These are phyloP conservation scores for Forbesichthys agassizii DNA, from an alignment of 2,113 vertebrate species.

Conservation along the genomic window DNA sequence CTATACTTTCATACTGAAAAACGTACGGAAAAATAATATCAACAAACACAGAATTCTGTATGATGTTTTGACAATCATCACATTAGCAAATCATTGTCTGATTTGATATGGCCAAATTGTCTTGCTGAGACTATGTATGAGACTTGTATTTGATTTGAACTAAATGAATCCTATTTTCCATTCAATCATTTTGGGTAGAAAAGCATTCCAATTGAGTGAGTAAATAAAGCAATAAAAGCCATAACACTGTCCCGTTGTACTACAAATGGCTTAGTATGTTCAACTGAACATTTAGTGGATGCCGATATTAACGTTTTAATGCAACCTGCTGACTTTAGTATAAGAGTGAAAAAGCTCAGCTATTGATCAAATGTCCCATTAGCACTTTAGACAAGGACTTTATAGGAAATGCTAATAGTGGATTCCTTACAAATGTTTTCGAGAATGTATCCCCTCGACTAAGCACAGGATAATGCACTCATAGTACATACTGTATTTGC, in stretches of 20 bases:
- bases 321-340: slow-evolving; percentile 26
- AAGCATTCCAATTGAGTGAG: not conserved
- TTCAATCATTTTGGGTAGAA: not conserved
- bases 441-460: slow-evolving; percentile 47
- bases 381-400: slow-evolving; percentile 49
- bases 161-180: slow-evolving; percentile 3
- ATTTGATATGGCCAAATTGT: slow-evolving; percentile 17
- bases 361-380: slow-evolving; percentile 71
- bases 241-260: slow-evolving; percentile 6
- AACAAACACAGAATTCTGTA: not conserved
- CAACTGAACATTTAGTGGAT: slow-evolving; percentile 45
- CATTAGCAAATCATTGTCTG: slow-evolving; percentile 14
- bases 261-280: slow-evolving; percentile 32
- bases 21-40: not conserved
- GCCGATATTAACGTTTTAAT: slow-evolving; percentile 34
- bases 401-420: slow-evolving; percentile 55
- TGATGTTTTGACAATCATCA: too few relatives aligned
- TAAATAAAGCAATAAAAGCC: not conserved
- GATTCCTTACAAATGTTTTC: slow-evolving; percentile 63
- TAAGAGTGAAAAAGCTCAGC: slow-evolving; percentile 34
- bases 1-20: not conserved
- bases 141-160: not conserved
- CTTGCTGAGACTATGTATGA: not conserved
- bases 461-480: slow-evolving; percentile 45
- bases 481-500: slow-evolving; percentile 5